These are phyloP conservation scores for Dromius quadrimaculatus DNA, from an alignment of 2,888 invertebrate genomes.

Conservation along the genomic window DNA sequence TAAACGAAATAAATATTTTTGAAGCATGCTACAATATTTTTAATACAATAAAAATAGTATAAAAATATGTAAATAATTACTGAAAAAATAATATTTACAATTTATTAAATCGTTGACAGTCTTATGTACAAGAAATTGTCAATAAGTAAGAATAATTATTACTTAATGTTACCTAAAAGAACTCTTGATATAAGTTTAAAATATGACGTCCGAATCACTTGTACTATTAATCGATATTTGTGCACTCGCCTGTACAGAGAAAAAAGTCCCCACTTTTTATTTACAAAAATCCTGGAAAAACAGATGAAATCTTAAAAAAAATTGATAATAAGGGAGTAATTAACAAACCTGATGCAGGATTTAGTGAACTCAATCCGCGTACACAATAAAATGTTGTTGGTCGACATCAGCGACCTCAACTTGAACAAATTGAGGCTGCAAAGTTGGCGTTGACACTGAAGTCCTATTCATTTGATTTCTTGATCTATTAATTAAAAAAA, in stretches of 20 bases:
- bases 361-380: constrained; percentile 74
- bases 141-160: constrained; percentile 39
- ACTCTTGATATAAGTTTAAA: constrained; percentile 33
- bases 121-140: constrained; percentile 31
- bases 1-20: no score
- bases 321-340: no score
- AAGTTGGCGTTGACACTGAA: constrained; percentile 66
- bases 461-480: constrained; percentile 68
- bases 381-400: constrained; percentile 86
- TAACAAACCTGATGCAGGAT: constrained; percentile 18
- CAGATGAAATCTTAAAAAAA: no score
- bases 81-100: no score
- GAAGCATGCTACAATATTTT: neutral
- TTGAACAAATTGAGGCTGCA: constrained; percentile 78
- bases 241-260: constrained; percentile 22
- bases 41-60: no score
- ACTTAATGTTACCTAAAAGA: constrained; percentile 32
- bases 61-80: no score
- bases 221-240: constrained; percentile 40
- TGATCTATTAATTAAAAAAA: constrained; percentile 50
- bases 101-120: constrained; percentile 14
- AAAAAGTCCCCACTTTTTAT: no score
- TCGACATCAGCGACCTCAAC: constrained; percentile 81
- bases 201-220: constrained; percentile 28
- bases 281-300: no score